These are phyloP conservation scores for Neodiprion pinetum DNA, from an alignment of 1,140 invertebrate genomes.

Conservation along the genomic window DNA sequence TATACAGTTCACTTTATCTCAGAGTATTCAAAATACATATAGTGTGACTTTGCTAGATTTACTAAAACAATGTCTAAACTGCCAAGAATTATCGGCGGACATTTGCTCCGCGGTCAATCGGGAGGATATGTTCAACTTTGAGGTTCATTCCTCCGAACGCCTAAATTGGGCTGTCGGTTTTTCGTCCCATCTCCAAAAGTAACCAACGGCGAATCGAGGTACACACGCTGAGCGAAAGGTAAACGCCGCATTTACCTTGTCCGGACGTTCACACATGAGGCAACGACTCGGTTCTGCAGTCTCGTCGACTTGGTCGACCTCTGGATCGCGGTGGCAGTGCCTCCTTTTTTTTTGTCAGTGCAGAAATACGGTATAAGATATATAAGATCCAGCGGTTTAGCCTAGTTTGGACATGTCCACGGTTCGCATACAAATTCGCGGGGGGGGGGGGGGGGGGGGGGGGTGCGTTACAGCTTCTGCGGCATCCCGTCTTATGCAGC, in stretches of 20 bases:
- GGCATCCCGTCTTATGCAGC: no score
- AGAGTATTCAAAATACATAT: no score
- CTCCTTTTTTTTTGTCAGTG: not conserved
- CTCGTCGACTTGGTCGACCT: not conserved
- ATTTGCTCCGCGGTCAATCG: no score
- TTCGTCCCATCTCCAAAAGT: not conserved
- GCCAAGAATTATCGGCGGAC: no score
- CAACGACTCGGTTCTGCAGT: not conserved
- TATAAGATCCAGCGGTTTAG: not conserved
- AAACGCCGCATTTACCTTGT: not conserved
- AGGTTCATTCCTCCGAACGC: no score
- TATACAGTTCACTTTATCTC: no score
- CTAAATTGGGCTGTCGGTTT: not conserved
- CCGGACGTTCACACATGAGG: not conserved
- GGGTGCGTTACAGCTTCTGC: not conserved
- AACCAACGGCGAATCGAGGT: not conserved
- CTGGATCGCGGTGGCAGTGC: not conserved
- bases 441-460: not conserved
- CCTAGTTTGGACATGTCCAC: slow-evolving; percentile 4
- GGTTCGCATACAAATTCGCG: not conserved
- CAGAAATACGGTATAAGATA: not conserved
- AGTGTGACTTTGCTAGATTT: no score
- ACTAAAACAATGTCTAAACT: no score
- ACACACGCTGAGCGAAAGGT: no score
- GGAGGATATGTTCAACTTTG: no score